A percentile compares a stretch with the other conserved stretches of the same genome.
Conservation (phyloP, 1,140 invertebrate genomes). For the Zaprionus tsacasi region DNA sequence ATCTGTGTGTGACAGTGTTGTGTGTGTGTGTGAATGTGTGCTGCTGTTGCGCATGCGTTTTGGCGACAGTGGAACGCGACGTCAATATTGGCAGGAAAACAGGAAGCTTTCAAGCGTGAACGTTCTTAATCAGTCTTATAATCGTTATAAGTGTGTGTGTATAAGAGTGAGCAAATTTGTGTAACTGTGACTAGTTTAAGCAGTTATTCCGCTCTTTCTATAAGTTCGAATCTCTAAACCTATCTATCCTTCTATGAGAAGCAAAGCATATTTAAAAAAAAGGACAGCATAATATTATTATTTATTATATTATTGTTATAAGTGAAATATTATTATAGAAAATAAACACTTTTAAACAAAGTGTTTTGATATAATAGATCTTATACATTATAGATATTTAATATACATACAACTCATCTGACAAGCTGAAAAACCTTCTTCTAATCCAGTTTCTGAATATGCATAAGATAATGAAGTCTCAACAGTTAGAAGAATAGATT, state of each 20-base stretch:
- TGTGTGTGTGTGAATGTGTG: conserved; percentile 6
- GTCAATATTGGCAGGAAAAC: neutral
- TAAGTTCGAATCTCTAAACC: too few relatives aligned
- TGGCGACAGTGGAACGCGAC: neutral
- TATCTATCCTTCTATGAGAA: too few relatives aligned
- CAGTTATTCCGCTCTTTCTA: neutral
- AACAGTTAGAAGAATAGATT: neutral
- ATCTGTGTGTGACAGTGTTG: neutral
- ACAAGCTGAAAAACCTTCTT: neutral
- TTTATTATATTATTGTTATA: too few relatives aligned
- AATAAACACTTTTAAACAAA: too few relatives aligned
- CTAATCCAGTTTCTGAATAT: neutral
- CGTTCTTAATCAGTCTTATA: conserved; percentile 5
- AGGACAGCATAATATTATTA: too few relatives aligned
- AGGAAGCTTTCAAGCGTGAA: neutral
- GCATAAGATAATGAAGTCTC: neutral
- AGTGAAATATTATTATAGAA: too few relatives aligned
- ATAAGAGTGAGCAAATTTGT: neutral
- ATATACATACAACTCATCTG: neutral
- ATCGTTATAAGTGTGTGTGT: neutral
- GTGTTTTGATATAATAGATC: too few relatives aligned
- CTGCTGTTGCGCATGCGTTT: conserved; percentile 43
- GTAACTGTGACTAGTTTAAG: neutral
- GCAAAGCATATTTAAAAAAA: too few relatives aligned
- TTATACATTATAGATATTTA: too few relatives aligned